Conservation (phyloP, 2,797 vertebrate species). For the Amniataba percoides region DNA sequence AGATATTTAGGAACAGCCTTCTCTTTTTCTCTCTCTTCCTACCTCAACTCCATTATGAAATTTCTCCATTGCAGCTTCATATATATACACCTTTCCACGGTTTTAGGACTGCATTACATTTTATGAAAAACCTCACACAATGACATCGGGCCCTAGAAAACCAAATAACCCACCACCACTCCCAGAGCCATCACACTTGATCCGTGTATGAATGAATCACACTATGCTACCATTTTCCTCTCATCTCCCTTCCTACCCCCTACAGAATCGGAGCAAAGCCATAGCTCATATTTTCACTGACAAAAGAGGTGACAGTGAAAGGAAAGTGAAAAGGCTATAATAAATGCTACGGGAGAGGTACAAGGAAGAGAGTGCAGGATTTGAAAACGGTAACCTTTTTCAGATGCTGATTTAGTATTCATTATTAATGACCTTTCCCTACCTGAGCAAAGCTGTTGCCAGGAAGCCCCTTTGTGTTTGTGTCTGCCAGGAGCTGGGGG, state of each 20-base stretch:
- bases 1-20: conserved; percentile 47
- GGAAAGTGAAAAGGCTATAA: conserved; percentile 79
- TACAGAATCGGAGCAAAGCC: conserved; percentile 70
- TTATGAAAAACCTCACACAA: conserved; percentile 69
- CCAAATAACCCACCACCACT: conserved; percentile 72
- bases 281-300: conserved; percentile 76
- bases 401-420: conserved; percentile 82
- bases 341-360: conserved; percentile 78
- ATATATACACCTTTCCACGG: conserved; percentile 48
- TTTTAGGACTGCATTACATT: conserved; percentile 65
- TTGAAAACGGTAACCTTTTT: conserved; percentile 82
- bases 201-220: conserved; percentile 76
- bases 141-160: conserved; percentile 62
- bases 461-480: conserved; percentile 75
- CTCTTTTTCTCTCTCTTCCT: conserved; percentile 25
- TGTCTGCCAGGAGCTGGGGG: conserved; percentile 68
- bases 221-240: conserved; percentile 72
- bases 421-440: conserved; percentile 84
- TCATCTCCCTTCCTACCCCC: conserved; percentile 71
- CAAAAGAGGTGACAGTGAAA: conserved; percentile 80
- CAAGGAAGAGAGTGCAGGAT: conserved; percentile 67
- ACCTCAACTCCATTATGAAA: conserved; percentile 48
- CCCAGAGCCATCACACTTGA: conserved; percentile 76
- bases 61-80: conserved; percentile 31
- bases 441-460: conserved; percentile 79